Evolutionary conservation across 2,113 vertebrate species (phyloP), one percentile per base, ranked within the genome.

Genomic region (Telmatochromis sp.): DNA sequence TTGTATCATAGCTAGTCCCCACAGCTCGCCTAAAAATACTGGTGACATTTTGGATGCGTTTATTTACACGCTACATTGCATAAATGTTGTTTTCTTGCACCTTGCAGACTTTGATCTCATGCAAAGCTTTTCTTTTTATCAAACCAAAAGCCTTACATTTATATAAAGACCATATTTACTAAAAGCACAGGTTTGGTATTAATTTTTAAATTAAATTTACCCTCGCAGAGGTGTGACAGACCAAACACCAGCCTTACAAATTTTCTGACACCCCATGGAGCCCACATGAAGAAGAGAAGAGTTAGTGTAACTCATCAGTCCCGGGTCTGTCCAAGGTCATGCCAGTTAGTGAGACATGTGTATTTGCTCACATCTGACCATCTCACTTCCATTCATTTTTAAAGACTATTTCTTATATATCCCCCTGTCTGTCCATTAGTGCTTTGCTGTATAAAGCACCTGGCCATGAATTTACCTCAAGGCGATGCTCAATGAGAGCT

Each of bases 311-410:
- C 80, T 70, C 82, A 83, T 82, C 84, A 57, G 75, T 33, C 70
- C 17, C 17, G 2, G 9, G 68, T 80, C 33, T 9, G 14, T 19
- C 57, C 31, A 28, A 21, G 55, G 80, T 11, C 51, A 37, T 14
- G 10, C 63, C 42, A 19, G 2, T 94, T 91, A 93, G 92, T 91
- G 80, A 40, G 70, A 63, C 81, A 87, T 95, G 94, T 96, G 95
- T 96, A 93, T 95, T 95, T 96, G 88, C 91, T 94, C 90, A 87
- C 82, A 92, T 94, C 85, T 87, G 86, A 86, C 93, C 93, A 88
- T 94, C 93, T 86, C 85, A 83, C 55, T 89, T 91, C 81, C 96
- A 96, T 96, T 87, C 94, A 96, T 97, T 95, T 97, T 96, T 96
- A 95, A 97, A 96, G 91, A 92, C 92, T 75, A 87, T 87, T 92